Percentiles rank a stretch among this genome's conserved stretches.
Conservation (phyloP, 1,140 invertebrate species). For the Orius laevigatus region DNA sequence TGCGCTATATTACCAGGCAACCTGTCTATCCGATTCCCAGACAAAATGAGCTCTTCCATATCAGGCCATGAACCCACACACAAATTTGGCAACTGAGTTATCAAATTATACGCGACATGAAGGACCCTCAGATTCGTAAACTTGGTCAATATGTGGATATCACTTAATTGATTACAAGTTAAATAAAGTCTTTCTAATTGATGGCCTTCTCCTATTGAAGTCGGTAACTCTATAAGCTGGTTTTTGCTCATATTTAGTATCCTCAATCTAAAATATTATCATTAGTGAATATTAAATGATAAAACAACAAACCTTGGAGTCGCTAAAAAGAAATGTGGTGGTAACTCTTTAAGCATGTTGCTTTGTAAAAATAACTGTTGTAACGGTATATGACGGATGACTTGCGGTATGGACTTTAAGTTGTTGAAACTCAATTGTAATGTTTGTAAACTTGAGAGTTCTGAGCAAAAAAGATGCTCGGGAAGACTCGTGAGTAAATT, state of each 20-base stretch:
- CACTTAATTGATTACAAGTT: conserved; percentile 59
- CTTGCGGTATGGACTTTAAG: conserved; percentile 47
- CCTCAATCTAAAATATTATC: conserved; percentile 33
- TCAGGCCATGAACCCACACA: conserved; percentile 57
- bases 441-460: conserved; percentile 47
- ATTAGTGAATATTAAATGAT: conserved; percentile 3
- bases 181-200: conserved; percentile 54
- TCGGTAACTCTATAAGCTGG: conserved; percentile 46
- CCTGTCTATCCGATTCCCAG: conserved; percentile 59
- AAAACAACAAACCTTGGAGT: conserved; percentile 34
- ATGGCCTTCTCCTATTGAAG: conserved; percentile 34
- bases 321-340: conserved; percentile 55
- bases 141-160: conserved; percentile 48
- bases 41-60: conserved; percentile 63
- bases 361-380: conserved; percentile 58
- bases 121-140: conserved; percentile 47
- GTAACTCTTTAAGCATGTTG: conserved; percentile 53
- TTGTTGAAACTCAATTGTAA: conserved; percentile 60
- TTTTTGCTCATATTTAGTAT: conserved; percentile 65
- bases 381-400: conserved; percentile 41
- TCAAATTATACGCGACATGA: conserved; percentile 61
- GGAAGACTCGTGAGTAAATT: conserved; percentile 50
- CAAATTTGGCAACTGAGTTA: conserved; percentile 54
- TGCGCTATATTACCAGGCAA: conserved; percentile 59
- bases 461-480: conserved; percentile 52